These are phyloP conservation scores for Drosophila dunni DNA, from an alignment of 1,140 invertebrate species.

Conservation along the genomic window DNA sequence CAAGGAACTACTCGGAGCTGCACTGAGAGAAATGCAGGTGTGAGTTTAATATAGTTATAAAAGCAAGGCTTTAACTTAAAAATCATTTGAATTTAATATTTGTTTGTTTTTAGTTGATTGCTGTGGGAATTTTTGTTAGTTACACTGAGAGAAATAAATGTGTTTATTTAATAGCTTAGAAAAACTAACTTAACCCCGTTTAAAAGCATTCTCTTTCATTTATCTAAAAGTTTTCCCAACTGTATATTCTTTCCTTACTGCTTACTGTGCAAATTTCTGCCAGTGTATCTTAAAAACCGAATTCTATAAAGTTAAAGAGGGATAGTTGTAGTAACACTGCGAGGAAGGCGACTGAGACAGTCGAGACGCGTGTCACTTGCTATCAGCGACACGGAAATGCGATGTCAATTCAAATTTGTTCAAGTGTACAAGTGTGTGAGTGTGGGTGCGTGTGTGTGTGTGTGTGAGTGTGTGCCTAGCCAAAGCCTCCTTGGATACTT, in stretches of 20 bases:
- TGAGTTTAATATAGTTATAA: too few species aligned
- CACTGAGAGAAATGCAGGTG: conserved; percentile 9
- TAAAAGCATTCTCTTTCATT: too few species aligned
- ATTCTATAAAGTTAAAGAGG: not conserved
- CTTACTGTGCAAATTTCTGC: too few species aligned
- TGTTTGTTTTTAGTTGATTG: too few species aligned
- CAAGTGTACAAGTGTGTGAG: conserved; percentile 19
- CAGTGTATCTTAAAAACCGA: too few species aligned
- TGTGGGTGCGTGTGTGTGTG: conserved; percentile 1
- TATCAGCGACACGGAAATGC: conserved; percentile 71
- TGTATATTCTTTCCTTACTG: not conserved
- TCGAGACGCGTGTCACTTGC: conserved; percentile 29
- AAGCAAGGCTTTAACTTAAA: too few species aligned
- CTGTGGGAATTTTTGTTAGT: too few species aligned
- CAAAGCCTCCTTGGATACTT: conserved; percentile 5
- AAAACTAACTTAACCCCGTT: too few species aligned
- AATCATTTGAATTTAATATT: too few species aligned
- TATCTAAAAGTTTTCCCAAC: not conserved
- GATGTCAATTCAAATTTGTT: conserved; percentile 75
- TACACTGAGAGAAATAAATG: too few species aligned
- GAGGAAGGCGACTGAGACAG: conserved; percentile 2
- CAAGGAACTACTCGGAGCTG: conserved; percentile 9
- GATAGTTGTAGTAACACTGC: not conserved
- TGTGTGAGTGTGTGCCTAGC: not conserved
- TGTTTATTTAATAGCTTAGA: too few species aligned